Percentiles rank a stretch among this genome's conserved stretches.
Evolutionary conservation across 2,888 invertebrate species (phyloP).

Genomic region (Orthosia gothica): DNA sequence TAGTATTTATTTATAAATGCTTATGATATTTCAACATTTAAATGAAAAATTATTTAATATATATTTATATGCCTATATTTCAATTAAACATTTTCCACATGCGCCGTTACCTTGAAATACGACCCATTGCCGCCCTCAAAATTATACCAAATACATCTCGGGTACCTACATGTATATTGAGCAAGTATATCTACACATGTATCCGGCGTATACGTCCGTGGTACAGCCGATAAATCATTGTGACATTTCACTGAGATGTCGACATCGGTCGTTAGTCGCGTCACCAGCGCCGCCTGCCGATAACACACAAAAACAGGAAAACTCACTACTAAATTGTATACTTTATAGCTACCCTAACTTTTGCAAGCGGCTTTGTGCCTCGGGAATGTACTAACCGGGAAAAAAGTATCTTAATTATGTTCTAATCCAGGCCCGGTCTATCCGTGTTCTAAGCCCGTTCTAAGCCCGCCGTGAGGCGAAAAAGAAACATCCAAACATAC

Average conservation of each 20-base stretch:
- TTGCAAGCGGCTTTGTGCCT: background rate
- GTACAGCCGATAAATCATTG: conserved; percentile 82
- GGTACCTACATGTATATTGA: background rate
- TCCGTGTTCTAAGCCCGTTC: background rate
- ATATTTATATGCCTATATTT: background rate
- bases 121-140: conserved; percentile 24
- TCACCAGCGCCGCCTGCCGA: conserved; percentile 77
- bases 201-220: conserved; percentile 32
- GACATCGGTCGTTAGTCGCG: conserved; percentile 83
- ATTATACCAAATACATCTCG: conserved; percentile 26
- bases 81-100: background rate
- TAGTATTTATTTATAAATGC: background rate
- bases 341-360: conserved; percentile 29
- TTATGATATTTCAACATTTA: background rate
- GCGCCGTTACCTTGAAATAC: background rate
- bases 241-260: conserved; percentile 82
- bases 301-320: conserved; percentile 82
- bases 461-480: no score
- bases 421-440: background rate
- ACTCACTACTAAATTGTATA: conserved; percentile 46
- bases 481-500: background rate
- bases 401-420: no score
- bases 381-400: background rate
- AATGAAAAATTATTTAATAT: no score
- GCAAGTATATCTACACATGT: conserved; percentile 19